Evolutionary conservation across 2,797 vertebrate species (phyloP).

Genomic region (Chelmon rostratus): DNA sequence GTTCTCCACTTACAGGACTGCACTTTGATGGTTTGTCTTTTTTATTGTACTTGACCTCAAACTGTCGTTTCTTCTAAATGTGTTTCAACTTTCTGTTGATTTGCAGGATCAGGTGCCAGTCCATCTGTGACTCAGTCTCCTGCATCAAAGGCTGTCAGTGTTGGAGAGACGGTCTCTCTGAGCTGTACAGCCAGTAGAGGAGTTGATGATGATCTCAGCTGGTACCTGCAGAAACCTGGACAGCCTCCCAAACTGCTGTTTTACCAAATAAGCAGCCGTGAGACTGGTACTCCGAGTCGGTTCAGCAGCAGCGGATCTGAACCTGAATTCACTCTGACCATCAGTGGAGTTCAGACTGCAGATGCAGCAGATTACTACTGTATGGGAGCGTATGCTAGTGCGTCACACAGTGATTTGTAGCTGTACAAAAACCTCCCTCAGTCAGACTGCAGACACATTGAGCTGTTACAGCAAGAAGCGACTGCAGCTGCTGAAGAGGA

Average conservation of each 20-base stretch:
- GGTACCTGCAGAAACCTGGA: conserved; percentile 66
- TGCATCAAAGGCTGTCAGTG: conserved; percentile 16
- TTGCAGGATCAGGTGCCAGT: background rate
- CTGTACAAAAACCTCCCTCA: too few species aligned
- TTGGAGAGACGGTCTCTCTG: conserved; percentile 51
- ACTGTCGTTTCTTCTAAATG: background rate
- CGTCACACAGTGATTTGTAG: too few species aligned
- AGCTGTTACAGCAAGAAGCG: too few species aligned
- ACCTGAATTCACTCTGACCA: conserved; percentile 46
- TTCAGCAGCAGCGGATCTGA: background rate
- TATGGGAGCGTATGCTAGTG: too few species aligned
- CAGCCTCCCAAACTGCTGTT: conserved; percentile 60
- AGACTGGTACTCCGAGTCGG: conserved; percentile 23
- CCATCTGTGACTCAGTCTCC: conserved; percentile 43
- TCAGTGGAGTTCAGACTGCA: background rate
- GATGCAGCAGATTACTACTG: background rate
- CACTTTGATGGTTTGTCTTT: background rate
- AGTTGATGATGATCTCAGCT: conserved; percentile 39
- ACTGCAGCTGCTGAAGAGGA: too few species aligned
- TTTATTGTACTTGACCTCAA: background rate
- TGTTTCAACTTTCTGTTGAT: background rate
- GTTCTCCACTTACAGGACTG: background rate
- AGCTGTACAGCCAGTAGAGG: conserved; percentile 40
- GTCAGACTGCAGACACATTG: too few species aligned
- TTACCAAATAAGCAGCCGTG: too few species aligned